Conservation (phyloP, 1,140 invertebrate genomes). For the Galleria mellonella region DNA sequence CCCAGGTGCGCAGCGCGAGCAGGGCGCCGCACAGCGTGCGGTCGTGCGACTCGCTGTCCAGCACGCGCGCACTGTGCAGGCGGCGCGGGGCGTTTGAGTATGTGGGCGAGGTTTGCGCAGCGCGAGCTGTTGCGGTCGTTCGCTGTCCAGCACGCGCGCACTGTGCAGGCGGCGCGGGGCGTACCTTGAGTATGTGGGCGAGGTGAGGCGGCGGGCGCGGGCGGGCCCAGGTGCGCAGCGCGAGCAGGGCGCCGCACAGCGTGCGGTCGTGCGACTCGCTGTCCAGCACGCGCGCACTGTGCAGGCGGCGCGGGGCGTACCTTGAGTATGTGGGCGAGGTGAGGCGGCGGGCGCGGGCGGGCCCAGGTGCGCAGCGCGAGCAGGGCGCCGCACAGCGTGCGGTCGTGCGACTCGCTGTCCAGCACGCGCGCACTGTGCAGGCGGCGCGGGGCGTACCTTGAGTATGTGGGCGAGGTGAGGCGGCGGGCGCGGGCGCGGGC, state of each 20-base stretch:
- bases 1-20: conserved; percentile 19
- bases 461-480: conserved; percentile 84
- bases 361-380: conserved; percentile 82
- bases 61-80: conserved; percentile 75
- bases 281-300: conserved; percentile 81
- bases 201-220: background rate
- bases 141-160: conserved; percentile 87
- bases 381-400: conserved; percentile 87
- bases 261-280: conserved; percentile 95
- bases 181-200: conserved; percentile 37
- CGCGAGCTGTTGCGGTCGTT: conserved; percentile 95
- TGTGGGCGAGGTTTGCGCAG: conserved; percentile 79
- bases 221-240: conserved; percentile 20
- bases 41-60: conserved; percentile 94
- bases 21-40: conserved; percentile 78
- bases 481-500: conserved; percentile 58
- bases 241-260: conserved; percentile 44
- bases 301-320: no score
- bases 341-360: conserved; percentile 17
- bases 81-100: no score
- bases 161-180: conserved; percentile 79
- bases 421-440: conserved; percentile 82
- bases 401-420: conserved; percentile 94
- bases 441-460: no score
- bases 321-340: conserved; percentile 81